Base-by-base conservation (phyloP, 1,140 invertebrate species). In the Drosophila nannoptera region DNA sequence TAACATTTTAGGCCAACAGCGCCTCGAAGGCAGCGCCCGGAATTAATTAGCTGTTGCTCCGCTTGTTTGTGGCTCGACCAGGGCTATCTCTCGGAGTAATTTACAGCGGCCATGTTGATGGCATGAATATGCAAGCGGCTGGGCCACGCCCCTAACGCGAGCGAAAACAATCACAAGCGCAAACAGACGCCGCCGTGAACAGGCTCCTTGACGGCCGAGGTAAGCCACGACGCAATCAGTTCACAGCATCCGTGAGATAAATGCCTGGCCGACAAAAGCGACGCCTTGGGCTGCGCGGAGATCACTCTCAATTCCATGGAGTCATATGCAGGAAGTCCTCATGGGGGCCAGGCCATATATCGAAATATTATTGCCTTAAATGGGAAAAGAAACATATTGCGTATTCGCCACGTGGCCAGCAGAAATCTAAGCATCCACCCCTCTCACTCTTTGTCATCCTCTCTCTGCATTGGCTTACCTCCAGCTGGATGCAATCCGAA, bases 31-130 rank as follows among this genome's bases (percentile, higher is more conserved):
- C 83, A 78, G 64, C 87, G 83, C 78, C 87, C 80, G 82, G 83
- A 87, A 87, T 87, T 87, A 87, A 87, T 87, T 87, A 87, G 83
- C 82, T 56, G 81, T 67, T 73, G 31, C 69, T 82, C 46, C 64
- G 61, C 72, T 78, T 75, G 77, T 77, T 74, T 78, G 70, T 59
- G 75, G 80, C 69, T 72, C 52, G 64, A 22, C 61, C 68, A 35
- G 58, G 43, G 70, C 81, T 86, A 77, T 84, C 81, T 86, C 60
- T 61, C 66, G 33, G 71, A 77, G 77, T 84, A 84, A 84, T 84
- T 84, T 84, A 84, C 81, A 84, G 73, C 81, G 68, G 58, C 65
- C 76, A 65, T 36, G 33, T 62, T 84, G 73, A 76, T 73, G 80
- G 73, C 78, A 83, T 83, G 78, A 83, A 83, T 83, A 83, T 84